Evolutionary conservation across 1,140 invertebrate genomes (phyloP).

Genomic region (Anoplophora glabripennis): DNA sequence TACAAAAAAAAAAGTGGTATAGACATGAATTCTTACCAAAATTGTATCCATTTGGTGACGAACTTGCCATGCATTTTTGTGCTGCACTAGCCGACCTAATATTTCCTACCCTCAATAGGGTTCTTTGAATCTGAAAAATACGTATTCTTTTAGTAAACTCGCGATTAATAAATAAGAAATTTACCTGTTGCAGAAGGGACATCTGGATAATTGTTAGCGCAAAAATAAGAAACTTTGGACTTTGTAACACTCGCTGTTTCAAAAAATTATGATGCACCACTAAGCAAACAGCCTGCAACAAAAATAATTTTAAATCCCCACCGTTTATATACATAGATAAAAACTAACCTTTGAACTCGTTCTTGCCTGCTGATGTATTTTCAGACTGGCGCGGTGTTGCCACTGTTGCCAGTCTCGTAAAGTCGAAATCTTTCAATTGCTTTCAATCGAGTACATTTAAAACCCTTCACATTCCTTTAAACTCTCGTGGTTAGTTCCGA

Average conservation of each 20-base stretch:
- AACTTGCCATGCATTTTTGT: not conserved
- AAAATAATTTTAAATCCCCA: not conserved
- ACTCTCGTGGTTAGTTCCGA: no score
- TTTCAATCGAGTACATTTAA: no score
- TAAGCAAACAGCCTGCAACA: not conserved
- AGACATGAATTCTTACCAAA: constrained; percentile 6
- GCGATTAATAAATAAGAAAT: not conserved
- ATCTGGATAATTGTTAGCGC: not conserved
- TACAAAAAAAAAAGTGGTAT: not conserved
- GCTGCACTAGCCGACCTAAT: not conserved
- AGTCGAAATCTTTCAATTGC: no score
- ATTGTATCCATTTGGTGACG: not conserved
- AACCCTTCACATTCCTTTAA: no score
- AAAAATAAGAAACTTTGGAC: not conserved
- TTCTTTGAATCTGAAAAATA: not conserved
- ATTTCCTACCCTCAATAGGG: not conserved
- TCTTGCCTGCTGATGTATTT: no score
- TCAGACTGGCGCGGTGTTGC: no score
- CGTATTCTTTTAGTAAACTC: not conserved
- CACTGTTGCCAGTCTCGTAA: no score
- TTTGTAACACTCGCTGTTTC: not conserved
- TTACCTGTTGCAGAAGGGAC: constrained; percentile 6
- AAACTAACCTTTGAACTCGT: not conserved
- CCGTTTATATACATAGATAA: constrained; percentile 3
- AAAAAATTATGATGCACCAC: no score